A percentile compares a stretch with the other conserved stretches of the same genome.
Conservation (phyloP, 2,888 invertebrate species). For the Lissocephala sabroskyi region DNA sequence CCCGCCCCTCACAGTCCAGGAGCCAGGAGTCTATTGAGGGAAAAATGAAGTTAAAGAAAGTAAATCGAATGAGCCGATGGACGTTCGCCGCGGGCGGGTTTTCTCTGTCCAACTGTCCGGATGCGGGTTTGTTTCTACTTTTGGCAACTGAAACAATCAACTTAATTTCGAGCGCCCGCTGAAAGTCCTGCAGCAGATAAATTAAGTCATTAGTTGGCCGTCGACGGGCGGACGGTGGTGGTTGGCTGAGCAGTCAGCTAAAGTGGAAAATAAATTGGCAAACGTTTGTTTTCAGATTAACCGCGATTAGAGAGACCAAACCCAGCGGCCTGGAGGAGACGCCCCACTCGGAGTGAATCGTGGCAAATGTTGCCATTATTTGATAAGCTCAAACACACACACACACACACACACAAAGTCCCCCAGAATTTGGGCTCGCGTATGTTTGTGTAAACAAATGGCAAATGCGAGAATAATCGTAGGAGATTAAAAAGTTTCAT, state of each 20-base stretch:
- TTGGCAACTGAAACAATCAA: slow-evolving; percentile 56
- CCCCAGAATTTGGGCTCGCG: slow-evolving; percentile 12
- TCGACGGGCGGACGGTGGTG: slow-evolving; percentile 1
- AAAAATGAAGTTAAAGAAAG: slow-evolving; percentile 19
- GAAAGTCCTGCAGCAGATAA: slow-evolving; percentile 71
- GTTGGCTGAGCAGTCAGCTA: slow-evolving; percentile 21
- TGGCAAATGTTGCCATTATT: slow-evolving; percentile 67
- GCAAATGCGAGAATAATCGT: slow-evolving; percentile 71
- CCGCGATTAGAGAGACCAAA: slow-evolving; percentile 68
- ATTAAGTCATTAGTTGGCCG: slow-evolving; percentile 72
- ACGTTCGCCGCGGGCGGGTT: neutral
- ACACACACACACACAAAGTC: no score
- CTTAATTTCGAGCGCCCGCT: slow-evolving; percentile 68
- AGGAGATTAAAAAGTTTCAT: slow-evolving; percentile 68
- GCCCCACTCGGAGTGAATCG: slow-evolving; percentile 31
- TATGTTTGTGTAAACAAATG: slow-evolving; percentile 64
- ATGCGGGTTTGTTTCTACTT: slow-evolving; percentile 27
- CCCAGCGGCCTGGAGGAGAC: neutral
- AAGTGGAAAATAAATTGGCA: slow-evolving; percentile 71
- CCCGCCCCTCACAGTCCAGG: neutral
- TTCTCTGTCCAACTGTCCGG: neutral
- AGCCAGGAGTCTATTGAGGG: neutral
- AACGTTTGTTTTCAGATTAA: slow-evolving; percentile 71
- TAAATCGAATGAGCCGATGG: slow-evolving; percentile 41
- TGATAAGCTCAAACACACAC: slow-evolving; percentile 65